Evolutionary conservation across 1,140 invertebrate species (phyloP).

Genomic region (Drosophila willistoni): DNA sequence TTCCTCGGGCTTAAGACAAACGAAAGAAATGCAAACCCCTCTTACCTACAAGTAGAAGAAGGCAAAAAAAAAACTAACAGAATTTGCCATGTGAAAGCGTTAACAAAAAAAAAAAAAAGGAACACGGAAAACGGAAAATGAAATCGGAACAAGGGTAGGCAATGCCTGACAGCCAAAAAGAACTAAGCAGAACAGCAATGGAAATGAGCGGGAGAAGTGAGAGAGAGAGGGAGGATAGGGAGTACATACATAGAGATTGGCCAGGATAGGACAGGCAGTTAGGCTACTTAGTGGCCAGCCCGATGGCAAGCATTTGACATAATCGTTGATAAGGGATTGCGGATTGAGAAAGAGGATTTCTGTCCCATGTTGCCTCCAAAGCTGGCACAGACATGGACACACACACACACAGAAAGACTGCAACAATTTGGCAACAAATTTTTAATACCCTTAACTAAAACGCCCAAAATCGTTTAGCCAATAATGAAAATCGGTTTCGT

Average conservation of each 20-base stretch:
- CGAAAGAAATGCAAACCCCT: background rate
- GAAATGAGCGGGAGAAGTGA: background rate
- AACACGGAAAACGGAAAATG: background rate
- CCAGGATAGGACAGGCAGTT: constrained; percentile 35
- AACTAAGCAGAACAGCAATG: constrained; percentile 16
- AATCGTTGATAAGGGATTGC: constrained; percentile 75
- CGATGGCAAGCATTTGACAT: constrained; percentile 62
- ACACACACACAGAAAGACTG: background rate
- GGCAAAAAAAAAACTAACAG: background rate
- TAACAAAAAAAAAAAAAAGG: background rate
- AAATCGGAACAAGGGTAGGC: constrained; percentile 11
- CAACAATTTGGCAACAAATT: background rate
- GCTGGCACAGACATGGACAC: background rate
- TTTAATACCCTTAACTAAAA: background rate
- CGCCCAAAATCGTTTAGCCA: background rate
- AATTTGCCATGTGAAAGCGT: constrained; percentile 26
- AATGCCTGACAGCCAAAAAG: constrained; percentile 26
- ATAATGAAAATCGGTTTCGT: too few relatives aligned
- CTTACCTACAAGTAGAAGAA: background rate
- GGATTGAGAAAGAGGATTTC: constrained; percentile 26
- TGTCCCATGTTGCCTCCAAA: background rate
- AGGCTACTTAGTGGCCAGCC: constrained; percentile 63
- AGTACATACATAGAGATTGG: constrained; percentile 1
- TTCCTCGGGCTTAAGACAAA: constrained; percentile 29
- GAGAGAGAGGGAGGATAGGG: background rate